Evolutionary conservation across 2,113 vertebrate species (phyloP), one percentile per base, ranked within the genome.

Genomic region (Sceloporus undulatus): DNA sequence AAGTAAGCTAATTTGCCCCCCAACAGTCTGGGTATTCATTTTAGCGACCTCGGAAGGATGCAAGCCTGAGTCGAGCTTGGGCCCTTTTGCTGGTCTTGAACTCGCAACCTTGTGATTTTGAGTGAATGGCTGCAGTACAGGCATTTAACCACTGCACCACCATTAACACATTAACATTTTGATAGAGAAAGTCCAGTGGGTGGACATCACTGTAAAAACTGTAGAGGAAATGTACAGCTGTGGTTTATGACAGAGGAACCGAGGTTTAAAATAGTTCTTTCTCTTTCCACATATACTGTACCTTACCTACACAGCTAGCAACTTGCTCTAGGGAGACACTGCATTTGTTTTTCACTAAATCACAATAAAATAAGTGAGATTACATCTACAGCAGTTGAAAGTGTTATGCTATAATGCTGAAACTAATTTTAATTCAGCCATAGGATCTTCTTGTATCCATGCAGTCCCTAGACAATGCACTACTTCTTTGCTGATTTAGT

Each of bases 361-460:
- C 42, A 74, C 70, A 74, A 19, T 9, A 56, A 56, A 83, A 74
- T 38, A 84, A 59, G 70, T n/a, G 73, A 19, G 48, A 74, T 83
- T 56, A 74, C 70, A 38, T 23, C 52, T 84, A 14, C 52, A 18
- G 27, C 66, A 83, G 66, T 29, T 71, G 66, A 5, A 83, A 71
- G 82, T 71, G 48, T n/a, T 70, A 83, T 54, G 27, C 66, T 83
- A n/a, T 71, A 19, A 70, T 11, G 27, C 65, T 83, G 70, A 71
- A 54, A 42, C 42, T 83, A 71, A 83, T 83, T 42, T 83, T 71
- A 83, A 83, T 25, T 14, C 82, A 83, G 42, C 82, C 16, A 14
- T 83, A 70, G 40, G 40, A 14, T 83, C 52, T 29, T 8, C 38
- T 16, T 54, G 48, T 52, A 71, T 40, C 40, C 40, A 52, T 70